phyloP scores from a whole-genome alignment of 2,888 invertebrate species.

The Teinopalpus imperialis region DNA sequence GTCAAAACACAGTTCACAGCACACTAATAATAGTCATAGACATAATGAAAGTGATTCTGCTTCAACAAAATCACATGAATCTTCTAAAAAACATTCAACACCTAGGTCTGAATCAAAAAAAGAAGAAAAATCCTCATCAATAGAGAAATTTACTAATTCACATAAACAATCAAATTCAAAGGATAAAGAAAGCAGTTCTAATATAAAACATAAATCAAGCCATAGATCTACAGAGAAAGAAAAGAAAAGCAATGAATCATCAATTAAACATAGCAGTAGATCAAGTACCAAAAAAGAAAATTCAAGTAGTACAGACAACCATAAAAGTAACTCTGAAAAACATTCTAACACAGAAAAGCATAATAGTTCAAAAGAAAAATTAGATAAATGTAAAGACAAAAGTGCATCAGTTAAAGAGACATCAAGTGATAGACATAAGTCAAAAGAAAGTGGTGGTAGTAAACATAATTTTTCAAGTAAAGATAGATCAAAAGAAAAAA shows the following conservation, averaged over 20 bases:
- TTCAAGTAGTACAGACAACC: slow-evolving; percentile 38
- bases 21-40: slow-evolving; percentile 39
- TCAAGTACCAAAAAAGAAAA: slow-evolving; percentile 41
- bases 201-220: slow-evolving; percentile 51
- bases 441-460: slow-evolving; percentile 60
- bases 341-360: slow-evolving; percentile 49
- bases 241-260: slow-evolving; percentile 42
- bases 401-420: slow-evolving; percentile 50
- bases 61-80: slow-evolving; percentile 33
- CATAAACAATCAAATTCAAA: slow-evolving; percentile 46
- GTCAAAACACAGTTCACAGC: slow-evolving; percentile 46
- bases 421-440: slow-evolving; percentile 48
- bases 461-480: slow-evolving; percentile 57
- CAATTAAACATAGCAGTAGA: slow-evolving; percentile 35
- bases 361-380: slow-evolving; percentile 36
- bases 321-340: slow-evolving; percentile 45
- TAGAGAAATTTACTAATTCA: slow-evolving; percentile 19
- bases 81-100: slow-evolving; percentile 32
- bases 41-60: slow-evolving; percentile 48
- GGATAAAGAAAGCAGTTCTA: slow-evolving; percentile 46
- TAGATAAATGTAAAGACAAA: slow-evolving; percentile 46
- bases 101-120: slow-evolving; percentile 23
- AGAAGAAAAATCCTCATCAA: slow-evolving; percentile 15
- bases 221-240: slow-evolving; percentile 45
- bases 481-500: slow-evolving; percentile 47